Evolutionary conservation across 2,797 vertebrate genomes (phyloP), one percentile per base, ranked within the genome.

Genomic region (Acipenser oxyrinchus): DNA sequence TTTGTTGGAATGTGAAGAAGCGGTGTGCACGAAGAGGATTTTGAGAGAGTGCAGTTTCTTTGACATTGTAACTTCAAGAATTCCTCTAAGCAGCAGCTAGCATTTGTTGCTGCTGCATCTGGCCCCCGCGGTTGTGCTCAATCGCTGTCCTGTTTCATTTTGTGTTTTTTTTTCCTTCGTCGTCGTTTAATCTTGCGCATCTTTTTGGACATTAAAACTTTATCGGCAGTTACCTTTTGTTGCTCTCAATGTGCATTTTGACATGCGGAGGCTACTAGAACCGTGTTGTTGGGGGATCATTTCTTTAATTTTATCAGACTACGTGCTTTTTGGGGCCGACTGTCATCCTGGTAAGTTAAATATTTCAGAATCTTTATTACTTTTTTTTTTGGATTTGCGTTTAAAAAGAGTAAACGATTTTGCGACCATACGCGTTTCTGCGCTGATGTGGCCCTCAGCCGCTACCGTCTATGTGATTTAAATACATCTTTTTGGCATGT

Each of bases 231-330:
- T 91, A 85, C 83, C 79, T 82, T 86, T 80, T 78, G 74, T 80
- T 77, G 78, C 70, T 84, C 91, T 87, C 87, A 88, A 94, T 92
- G 92, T 88, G 91, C 88, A 83, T 84, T 83, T 87, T 83, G 88
- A 91, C 90, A 97, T 97, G 95, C 90, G 93, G 94, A 94, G 89
- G 88, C 89, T 95, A 88, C 91, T 92, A 91, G 91, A 87, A 88
- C 89, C 90, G 89, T 90, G 91, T 91, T 84, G 82, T 80, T 94
- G 91, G 91, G 92, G 95, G 94, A 94, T 95, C 88, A 88, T 92
- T 81, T 89, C 89, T 84, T 81, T 94, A 78, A 79, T 88, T 76
- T 79, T 92, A 79, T 85, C 92, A 79, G 82, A 88, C 84, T 88
- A 82, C 71, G 80, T 90, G 87, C 87, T 93, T 79, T 88, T 89